Evolutionary conservation across 2,888 invertebrate genomes (phyloP).

Genomic region (Latrodectus hesperus): DNA sequence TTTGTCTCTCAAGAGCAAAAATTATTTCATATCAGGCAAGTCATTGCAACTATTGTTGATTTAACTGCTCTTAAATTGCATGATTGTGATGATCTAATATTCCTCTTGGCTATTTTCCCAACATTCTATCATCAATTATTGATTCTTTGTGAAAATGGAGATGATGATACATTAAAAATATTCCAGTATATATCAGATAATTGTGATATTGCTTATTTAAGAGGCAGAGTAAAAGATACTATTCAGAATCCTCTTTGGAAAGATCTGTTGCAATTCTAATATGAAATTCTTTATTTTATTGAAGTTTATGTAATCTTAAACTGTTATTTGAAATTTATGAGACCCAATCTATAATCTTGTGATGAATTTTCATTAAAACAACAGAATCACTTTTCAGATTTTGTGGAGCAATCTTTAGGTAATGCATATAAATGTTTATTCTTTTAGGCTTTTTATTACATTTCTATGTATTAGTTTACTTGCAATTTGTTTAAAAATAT

Average conservation of each 20-base stretch:
- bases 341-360: too few species aligned
- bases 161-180: conserved; percentile 22
- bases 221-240: not conserved
- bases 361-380: too few species aligned
- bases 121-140: conserved; percentile 28
- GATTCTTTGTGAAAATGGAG: not conserved
- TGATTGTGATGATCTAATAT: conserved; percentile 17
- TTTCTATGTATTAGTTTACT: too few species aligned
- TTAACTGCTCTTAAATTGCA: conserved; percentile 11
- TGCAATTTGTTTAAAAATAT: too few species aligned
- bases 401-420: too few species aligned
- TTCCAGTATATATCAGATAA: conserved; percentile 21
- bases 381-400: too few species aligned
- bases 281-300: not conserved
- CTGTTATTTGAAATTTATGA: too few species aligned
- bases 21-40: not conserved
- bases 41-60: conserved; percentile 13
- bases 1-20: conserved; percentile 2
- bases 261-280: conserved; percentile 6
- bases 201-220: not conserved
- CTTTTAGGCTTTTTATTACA: too few species aligned
- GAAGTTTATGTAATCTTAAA: too few species aligned
- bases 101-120: conserved; percentile 28
- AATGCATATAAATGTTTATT: too few species aligned
- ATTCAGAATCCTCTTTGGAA: conserved; percentile 36